A percentile compares a stretch with the other conserved stretches of the same genome.
Conservation (phyloP, 1,140 invertebrate genomes). For the Achroia grisella region DNA sequence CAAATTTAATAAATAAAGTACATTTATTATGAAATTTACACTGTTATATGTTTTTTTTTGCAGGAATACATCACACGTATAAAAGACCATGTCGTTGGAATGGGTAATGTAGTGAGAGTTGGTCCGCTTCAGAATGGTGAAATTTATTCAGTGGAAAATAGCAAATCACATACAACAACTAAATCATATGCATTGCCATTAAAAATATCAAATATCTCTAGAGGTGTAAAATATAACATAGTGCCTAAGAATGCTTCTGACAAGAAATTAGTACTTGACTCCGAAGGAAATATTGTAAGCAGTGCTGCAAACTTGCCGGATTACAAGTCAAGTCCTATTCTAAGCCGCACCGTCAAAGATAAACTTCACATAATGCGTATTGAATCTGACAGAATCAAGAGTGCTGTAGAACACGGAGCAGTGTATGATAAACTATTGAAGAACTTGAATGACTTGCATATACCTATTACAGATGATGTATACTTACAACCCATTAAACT, state of each 20-base stretch:
- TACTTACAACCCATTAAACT: conserved; percentile 73
- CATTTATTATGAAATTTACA: neutral
- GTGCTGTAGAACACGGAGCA: conserved; percentile 74
- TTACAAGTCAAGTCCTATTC: conserved; percentile 62
- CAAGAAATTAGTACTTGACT: conserved; percentile 67
- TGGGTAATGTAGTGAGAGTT: conserved; percentile 75
- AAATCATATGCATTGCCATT: conserved; percentile 69
- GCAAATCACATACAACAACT: conserved; percentile 47
- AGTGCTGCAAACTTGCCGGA: conserved; percentile 68
- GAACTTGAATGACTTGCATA: conserved; percentile 70
- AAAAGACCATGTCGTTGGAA: conserved; percentile 77
- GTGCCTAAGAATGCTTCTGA: conserved; percentile 70
- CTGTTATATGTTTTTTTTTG: conserved; percentile 32
- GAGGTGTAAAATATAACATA: conserved; percentile 67
- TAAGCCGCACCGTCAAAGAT: conserved; percentile 66
- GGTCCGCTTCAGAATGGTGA: conserved; percentile 67
- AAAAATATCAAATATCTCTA: conserved; percentile 64
- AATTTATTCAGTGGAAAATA: conserved; percentile 57
- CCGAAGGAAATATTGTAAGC: conserved; percentile 67
- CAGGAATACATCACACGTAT: conserved; percentile 79
- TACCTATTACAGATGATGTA: conserved; percentile 69
- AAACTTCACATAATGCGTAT: conserved; percentile 72
- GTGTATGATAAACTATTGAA: conserved; percentile 75
- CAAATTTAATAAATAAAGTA: too few relatives aligned
- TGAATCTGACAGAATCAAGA: conserved; percentile 73